Conservation (phyloP, 2,888 invertebrate species). For the Epirrhoe alternata region DNA sequence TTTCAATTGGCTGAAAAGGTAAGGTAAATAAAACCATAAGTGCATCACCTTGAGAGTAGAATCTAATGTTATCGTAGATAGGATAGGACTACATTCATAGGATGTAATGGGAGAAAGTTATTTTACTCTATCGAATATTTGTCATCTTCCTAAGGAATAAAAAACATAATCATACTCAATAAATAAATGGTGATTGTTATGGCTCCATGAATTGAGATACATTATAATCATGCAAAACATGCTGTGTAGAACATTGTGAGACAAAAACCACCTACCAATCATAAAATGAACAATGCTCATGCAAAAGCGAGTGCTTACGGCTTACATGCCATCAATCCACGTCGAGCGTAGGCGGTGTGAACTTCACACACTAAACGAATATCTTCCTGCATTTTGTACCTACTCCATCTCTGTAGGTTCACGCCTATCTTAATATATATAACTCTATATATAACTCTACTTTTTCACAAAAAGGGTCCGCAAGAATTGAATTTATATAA, state of each 20-base stretch:
- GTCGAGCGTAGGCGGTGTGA: slow-evolving; percentile 44
- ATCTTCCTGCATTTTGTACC: slow-evolving; percentile 31
- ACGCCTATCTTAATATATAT: background rate
- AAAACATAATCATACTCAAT: background rate
- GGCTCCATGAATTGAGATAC: slow-evolving; percentile 8
- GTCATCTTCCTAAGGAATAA: background rate
- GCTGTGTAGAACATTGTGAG: slow-evolving; percentile 21
- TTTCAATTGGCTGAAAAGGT: too few species aligned
- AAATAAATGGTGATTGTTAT: background rate
- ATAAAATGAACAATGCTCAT: slow-evolving; percentile 42
- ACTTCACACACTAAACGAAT: slow-evolving; percentile 43
- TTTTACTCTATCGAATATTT: too few species aligned
- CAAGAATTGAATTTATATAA: too few species aligned
- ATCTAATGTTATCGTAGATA: too few species aligned
- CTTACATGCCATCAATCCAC: slow-evolving; percentile 46
- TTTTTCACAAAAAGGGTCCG: too few species aligned
- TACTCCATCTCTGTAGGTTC: slow-evolving; percentile 2
- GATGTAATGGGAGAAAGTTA: too few species aligned
- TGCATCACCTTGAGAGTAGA: too few species aligned
- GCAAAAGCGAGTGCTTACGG: slow-evolving; percentile 38
- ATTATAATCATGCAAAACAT: slow-evolving; percentile 25
- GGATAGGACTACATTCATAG: too few species aligned
- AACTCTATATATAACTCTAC: too few species aligned
- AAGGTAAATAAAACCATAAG: too few species aligned
- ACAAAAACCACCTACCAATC: slow-evolving; percentile 28